Percentiles rank a stretch among this genome's conserved stretches.
These are phyloP conservation scores for Drosophila biarmipes DNA, from an alignment of 1,140 invertebrate species.

Conservation along the genomic window DNA sequence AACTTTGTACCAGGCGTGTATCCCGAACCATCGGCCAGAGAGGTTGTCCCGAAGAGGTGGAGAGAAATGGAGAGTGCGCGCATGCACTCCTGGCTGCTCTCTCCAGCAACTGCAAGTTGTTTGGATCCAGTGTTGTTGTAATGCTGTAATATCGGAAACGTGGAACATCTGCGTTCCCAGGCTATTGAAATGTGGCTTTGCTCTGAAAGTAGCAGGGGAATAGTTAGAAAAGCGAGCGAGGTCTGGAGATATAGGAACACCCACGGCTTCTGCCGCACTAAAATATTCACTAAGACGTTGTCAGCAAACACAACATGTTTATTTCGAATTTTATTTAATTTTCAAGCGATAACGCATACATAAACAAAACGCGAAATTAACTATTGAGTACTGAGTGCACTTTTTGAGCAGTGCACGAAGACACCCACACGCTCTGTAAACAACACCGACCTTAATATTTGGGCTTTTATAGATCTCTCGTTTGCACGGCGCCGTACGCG, in stretches of 20 bases:
- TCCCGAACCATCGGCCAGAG: slow-evolving; percentile 1
- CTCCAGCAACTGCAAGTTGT: slow-evolving; percentile 25
- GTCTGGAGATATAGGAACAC: too few species aligned
- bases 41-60: slow-evolving; percentile 2
- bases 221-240: too few species aligned
- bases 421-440: neutral
- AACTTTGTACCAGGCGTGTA: slow-evolving; percentile 40
- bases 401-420: neutral
- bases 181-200: too few species aligned
- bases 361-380: too few species aligned
- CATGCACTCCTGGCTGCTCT: slow-evolving; percentile 23
- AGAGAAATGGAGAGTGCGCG: slow-evolving; percentile 18
- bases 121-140: slow-evolving; percentile 1
- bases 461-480: neutral
- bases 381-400: too few species aligned
- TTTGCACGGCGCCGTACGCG: neutral
- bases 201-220: neutral
- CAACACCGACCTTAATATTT: neutral
- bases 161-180: neutral
- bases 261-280: too few species aligned
- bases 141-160: slow-evolving; percentile 5
- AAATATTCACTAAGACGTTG: too few species aligned
- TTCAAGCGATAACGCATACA: too few species aligned
- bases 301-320: too few species aligned
- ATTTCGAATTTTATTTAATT: too few species aligned